Base-by-base conservation (phyloP, 2,113 vertebrate genomes). In the Heterotilapia buettikoferi region DNA sequence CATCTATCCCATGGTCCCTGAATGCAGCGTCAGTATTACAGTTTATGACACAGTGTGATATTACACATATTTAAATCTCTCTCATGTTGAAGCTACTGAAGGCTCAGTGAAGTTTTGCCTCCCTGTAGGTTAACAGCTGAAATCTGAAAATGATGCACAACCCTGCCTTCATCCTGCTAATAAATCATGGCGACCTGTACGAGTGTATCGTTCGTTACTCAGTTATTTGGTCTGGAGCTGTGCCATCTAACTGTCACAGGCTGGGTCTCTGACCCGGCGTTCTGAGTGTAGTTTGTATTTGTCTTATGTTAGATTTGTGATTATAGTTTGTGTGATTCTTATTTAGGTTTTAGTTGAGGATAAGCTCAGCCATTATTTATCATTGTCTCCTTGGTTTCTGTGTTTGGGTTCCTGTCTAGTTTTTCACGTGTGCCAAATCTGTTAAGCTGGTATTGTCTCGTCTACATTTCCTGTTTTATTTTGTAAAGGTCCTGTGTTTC, bases 241-340 rank as follows among this genome's bases (percentile, higher is more conserved):
- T 0, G 18, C 57, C 26, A 0, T 31, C 26, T 26, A 57, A 26
- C 24, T 0, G 54, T 57, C 54, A 26, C 54, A 57, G 24, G 54
- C 54, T 0, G 24, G 12, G 24, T 8, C 12, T 57, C 54, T 57
- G 54, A 57, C 54, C 0, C 0, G 21, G 53, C 2, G 0, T 1
- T 56, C 54, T 57, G 54, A 57, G 24, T 29, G 24, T 57, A 57
- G 54, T 57, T 16, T 57, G 24, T 29, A 57, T 16, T 57, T 57
- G 54, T 57, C 12, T 57, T 57, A 26, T 5, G 24, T 57, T 26
- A 0, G 54, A 57, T 57, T 57, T 26, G 54, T 57, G 24, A 57
- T 57, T 57, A 57, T 5, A 57, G 14, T 57, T 57, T 57, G 24
- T 57, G 24, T 26, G 54, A 26, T 57, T 57, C 2, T 0, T 57